phyloP scores from a whole-genome alignment of 53 echinoderm and acorn worm genomes.

The Holothuria scabra region DNA sequence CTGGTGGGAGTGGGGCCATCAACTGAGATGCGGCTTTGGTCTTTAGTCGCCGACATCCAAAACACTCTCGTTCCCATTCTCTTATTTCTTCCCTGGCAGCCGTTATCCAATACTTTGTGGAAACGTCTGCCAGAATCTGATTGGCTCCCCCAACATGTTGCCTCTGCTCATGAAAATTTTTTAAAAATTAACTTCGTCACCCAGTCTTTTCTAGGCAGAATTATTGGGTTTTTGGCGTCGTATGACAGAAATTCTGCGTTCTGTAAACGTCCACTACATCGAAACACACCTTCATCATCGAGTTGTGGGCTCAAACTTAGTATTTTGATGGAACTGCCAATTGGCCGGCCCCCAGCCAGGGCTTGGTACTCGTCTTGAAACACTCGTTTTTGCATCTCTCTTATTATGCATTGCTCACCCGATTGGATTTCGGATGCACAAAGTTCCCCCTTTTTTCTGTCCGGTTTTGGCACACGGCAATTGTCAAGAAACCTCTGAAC shows the following conservation, averaged over 20 bases:
- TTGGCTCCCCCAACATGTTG: neutral
- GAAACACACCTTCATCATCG: slow-evolving; percentile 19
- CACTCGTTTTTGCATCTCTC: too few relatives aligned
- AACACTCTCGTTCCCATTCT: slow-evolving; percentile 33
- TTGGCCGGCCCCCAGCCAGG: neutral
- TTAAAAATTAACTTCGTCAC: slow-evolving; percentile 24
- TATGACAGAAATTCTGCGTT: slow-evolving; percentile 8
- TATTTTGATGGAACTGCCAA: neutral
- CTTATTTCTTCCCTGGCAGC: slow-evolving; percentile 28
- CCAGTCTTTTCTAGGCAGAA: neutral
- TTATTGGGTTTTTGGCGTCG: slow-evolving; percentile 9
- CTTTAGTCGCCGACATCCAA: neutral
- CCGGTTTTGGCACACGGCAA: neutral
- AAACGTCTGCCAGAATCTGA: slow-evolving; percentile 28
- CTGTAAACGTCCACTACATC: slow-evolving; percentile 24
- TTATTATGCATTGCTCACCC: neutral
- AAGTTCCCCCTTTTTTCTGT: slow-evolving; percentile 8
- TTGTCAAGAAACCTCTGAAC: neutral
- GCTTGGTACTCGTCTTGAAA: too few relatives aligned
- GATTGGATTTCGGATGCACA: neutral
- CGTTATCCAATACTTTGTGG: slow-evolving; percentile 25
- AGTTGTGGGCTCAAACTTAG: slow-evolving; percentile 18
- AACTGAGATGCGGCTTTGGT: slow-evolving; percentile 26
- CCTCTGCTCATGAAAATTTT: neutral
- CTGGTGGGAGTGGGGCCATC: slow-evolving; percentile 23